These are phyloP conservation scores for Trididemnum clinides DNA, from an alignment of 23 tunicate species.

Conservation along the genomic window DNA sequence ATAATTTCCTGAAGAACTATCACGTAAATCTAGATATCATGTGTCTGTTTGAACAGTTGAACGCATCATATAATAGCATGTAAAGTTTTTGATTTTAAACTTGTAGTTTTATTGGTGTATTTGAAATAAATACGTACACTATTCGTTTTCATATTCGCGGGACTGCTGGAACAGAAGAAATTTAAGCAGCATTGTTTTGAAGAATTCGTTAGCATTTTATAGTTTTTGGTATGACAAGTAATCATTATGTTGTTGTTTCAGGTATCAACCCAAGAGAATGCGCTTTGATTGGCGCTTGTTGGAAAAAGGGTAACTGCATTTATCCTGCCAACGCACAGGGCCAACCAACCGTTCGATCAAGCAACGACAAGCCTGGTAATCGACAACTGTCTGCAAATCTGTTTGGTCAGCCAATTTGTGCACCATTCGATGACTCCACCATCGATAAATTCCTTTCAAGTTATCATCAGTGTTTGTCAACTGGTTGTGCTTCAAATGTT, in stretches of 20 bases:
- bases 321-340: slow-evolving; percentile 44
- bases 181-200: too few relatives aligned
- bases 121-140: too few relatives aligned
- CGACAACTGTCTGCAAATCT: neutral
- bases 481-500: slow-evolving; percentile 67
- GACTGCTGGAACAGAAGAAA: too few relatives aligned
- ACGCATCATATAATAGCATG: too few relatives aligned
- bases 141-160: too few relatives aligned
- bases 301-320: slow-evolving; percentile 48
- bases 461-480: slow-evolving; percentile 64
- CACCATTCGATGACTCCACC: slow-evolving; percentile 18
- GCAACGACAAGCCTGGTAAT: slow-evolving; percentile 29
- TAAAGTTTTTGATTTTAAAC: too few relatives aligned
- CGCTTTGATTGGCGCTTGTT: slow-evolving; percentile 80
- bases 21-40: too few relatives aligned
- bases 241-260: slow-evolving; percentile 21
- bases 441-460: slow-evolving; percentile 31
- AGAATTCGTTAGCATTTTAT: too few relatives aligned
- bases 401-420: slow-evolving; percentile 64
- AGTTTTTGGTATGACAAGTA: too few relatives aligned
- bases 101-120: too few relatives aligned
- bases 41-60: too few relatives aligned
- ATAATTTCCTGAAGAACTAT: too few relatives aligned
- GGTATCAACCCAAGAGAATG: slow-evolving; percentile 69
- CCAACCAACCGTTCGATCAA: slow-evolving; percentile 39